Evolutionary conservation across 35 echinoderm and acorn worm species (phyloP).

Genomic region (Apostichopus parvimensis): DNA sequence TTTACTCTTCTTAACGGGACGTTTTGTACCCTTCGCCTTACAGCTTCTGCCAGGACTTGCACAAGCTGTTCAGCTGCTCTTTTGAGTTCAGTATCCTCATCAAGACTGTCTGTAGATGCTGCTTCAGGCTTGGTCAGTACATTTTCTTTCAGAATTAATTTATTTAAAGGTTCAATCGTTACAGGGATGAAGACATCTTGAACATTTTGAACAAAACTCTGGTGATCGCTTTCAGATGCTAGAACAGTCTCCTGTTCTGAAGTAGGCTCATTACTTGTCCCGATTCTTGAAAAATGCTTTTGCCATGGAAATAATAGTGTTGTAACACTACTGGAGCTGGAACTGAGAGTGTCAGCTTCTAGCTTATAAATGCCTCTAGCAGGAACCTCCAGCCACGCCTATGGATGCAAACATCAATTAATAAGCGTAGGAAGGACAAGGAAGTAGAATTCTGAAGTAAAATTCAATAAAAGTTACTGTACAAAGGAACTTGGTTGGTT

Average conservation of each 20-base stretch:
- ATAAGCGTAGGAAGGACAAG: no score
- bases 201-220: background rate
- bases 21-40: slow-evolving; percentile 70
- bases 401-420: background rate
- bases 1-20: slow-evolving; percentile 49
- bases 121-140: background rate
- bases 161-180: slow-evolving; percentile 16
- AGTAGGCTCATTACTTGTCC: background rate
- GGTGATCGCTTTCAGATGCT: background rate
- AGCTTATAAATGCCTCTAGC: slow-evolving; percentile 75
- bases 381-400: slow-evolving; percentile 83
- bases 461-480: background rate
- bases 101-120: background rate
- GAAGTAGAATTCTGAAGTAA: background rate
- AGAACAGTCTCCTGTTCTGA: background rate
- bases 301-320: slow-evolving; percentile 77
- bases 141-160: background rate
- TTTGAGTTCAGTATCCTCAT: slow-evolving; percentile 33
- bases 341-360: slow-evolving; percentile 1
- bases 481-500: no score
- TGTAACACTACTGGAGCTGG: background rate
- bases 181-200: background rate
- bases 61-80: slow-evolving; percentile 57
- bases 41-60: slow-evolving; percentile 66
- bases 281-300: background rate